phyloP scores from a whole-genome alignment of 2,113 vertebrate genomes.

The Tauraco erythrolophus region DNA sequence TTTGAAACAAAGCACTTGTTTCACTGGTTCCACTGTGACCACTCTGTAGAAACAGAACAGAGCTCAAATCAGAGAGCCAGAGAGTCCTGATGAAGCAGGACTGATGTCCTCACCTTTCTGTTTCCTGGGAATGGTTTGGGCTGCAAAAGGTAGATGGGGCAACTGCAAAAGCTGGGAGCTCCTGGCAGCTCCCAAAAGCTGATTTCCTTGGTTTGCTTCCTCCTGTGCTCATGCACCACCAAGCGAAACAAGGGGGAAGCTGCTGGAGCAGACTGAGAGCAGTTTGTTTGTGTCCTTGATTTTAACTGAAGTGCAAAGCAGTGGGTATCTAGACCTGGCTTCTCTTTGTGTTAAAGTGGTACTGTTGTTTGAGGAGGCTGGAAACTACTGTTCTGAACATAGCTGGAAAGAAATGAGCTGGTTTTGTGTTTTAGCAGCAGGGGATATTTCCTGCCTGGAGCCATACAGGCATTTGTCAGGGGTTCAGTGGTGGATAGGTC shows the following conservation, averaged over 20 bases:
- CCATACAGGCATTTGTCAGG: not conserved
- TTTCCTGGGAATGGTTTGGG: not conserved
- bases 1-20: not conserved
- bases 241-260: not conserved
- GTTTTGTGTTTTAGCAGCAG: not conserved
- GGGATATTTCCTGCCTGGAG: not conserved
- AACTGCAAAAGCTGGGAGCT: not conserved
- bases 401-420: not conserved
- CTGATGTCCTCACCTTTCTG: not conserved
- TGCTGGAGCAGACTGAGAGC: not conserved
- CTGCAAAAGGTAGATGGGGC: not conserved
- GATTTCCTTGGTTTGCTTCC: not conserved
- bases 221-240: accelerated
- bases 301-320: not conserved
- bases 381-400: not conserved
- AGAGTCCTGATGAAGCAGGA: not conserved
- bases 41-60: not conserved
- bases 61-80: not conserved
- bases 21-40: not conserved
- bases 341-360: not conserved
- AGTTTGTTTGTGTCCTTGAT: not conserved
- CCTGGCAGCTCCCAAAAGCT: not conserved
- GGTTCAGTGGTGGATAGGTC: not conserved
- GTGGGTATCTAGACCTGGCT: not conserved
- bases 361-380: not conserved